phyloP scores from a whole-genome alignment of 2,888 invertebrate genomes.

The Campoplex capitator region DNA sequence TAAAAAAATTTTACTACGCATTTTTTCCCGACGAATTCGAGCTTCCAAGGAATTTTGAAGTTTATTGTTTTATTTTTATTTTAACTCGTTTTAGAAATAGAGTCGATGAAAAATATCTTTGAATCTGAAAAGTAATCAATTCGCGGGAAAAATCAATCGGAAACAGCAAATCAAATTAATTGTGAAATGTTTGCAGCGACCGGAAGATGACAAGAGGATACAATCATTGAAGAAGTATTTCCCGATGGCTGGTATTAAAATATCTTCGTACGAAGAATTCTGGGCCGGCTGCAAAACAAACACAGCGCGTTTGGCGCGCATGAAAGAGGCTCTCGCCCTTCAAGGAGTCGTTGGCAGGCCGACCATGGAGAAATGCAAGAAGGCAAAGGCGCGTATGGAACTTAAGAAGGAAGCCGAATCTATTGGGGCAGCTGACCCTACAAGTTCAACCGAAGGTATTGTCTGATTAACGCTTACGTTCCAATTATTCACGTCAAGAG shows the following conservation, averaged over 20 bases:
- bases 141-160: background rate
- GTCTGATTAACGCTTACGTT: background rate
- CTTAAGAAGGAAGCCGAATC: conserved; percentile 74
- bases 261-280: conserved; percentile 77
- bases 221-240: conserved; percentile 77
- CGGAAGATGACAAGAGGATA: conserved; percentile 73
- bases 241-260: conserved; percentile 76
- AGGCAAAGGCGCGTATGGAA: conserved; percentile 74
- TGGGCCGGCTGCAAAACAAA: conserved; percentile 77
- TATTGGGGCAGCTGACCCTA: conserved; percentile 74
- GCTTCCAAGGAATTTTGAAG: too few relatives aligned
- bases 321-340: conserved; percentile 77
- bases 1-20: too few relatives aligned
- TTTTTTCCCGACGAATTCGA: too few relatives aligned
- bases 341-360: conserved; percentile 79
- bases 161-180: background rate
- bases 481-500: background rate
- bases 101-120: background rate
- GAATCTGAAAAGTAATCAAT: background rate
- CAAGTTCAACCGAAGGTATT: conserved; percentile 80
- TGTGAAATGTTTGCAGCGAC: conserved; percentile 67
- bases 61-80: too few relatives aligned
- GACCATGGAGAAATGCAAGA: conserved; percentile 79
- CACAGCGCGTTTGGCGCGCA: conserved; percentile 72
- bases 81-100: too few relatives aligned